Base-by-base conservation (phyloP, 2,888 invertebrate species). In the Aromia moschata region DNA sequence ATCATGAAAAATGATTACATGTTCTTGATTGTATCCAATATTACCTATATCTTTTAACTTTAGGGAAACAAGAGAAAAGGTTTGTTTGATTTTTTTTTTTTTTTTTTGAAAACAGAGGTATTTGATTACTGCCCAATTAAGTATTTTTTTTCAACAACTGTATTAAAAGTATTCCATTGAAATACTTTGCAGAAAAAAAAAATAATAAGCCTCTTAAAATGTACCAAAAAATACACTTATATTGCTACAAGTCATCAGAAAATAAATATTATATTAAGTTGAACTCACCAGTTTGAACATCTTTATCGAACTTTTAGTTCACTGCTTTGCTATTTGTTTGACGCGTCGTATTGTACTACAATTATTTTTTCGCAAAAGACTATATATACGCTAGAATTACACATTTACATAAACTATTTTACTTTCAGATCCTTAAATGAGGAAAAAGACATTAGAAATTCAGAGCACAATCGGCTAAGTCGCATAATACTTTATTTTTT, bases 261-360 rank as follows among this genome's bases (percentile, higher is more conserved):
- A 25, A 3, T 25, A 25, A 25, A 25, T 25, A 5, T 7, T 37
- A 12, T 10, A 37, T 25, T 25, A 25, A 2, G 2, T n/a, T 31
- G 9, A 16, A 47, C 47, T 5, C 15, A 49, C 38, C 49, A 49
- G 25, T 38, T 49, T 49, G 20, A 49, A 49, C 49, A 49, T 49
- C 14, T 36, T 31, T 31, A n/a, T 1, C 7, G 11, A 16, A 1
- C 30, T 10, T 45, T 36, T 47, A 10, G n/a, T 9, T 17, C 31
- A 45, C 17, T 11, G 11, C 7, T 47, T 11, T n/a, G 3, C 14
- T 17, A 36, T 17, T 10, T n/a, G 10, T 5, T n/a, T 47, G n/a
- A 36, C 17, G 18, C 17, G 18, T 36, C 5, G 18, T 12, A 36
- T 36, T 47, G 17, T 11, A 47, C 40, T 36, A 18, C 17, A 11